Evolutionary conservation across 2,888 invertebrate species (phyloP), one percentile per base, ranked within the genome.

Genomic region (Nomada ferruginata): DNA sequence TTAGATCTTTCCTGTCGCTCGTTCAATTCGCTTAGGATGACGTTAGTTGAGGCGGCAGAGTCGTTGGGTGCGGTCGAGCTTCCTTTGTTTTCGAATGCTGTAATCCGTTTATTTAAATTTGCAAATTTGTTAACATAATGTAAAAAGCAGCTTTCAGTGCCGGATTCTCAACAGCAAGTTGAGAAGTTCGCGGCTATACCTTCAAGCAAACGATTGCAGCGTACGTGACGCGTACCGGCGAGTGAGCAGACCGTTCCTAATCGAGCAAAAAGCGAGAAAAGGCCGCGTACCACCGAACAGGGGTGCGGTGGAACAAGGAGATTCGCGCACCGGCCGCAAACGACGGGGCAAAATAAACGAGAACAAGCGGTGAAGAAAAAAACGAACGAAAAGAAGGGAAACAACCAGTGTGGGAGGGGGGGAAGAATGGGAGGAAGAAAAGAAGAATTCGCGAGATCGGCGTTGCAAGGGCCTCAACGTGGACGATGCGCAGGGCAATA

Each of bases 401-500:
- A 57, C 13, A 11, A 26, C 2, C 23, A 23, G 57, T n/a, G 20
- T 18, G 57, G 20, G 23, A 50, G 11, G 50, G n/a, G 50, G 23
- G 29, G 42, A 64, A 50, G 18, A 20, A 68, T 29, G 50, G 57
- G 72, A 66, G 79, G 71, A 75, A 69, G 66, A 76, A 72, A 76
- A 73, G 70, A 66, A 76, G 77, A 75, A 81, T 80, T 70, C 72
- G 89, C 87, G 87, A 91, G 88, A 90, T 85, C 80, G 76, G 82
- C 80, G 76, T 79, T 85, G 84, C 82, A 76, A 80, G 85, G 82
- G 87, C 82, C 84, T 76, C 78, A 86, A 18, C 87, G 89, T 89
- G 90, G 86, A 91, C 82, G 88, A 88, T 87, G 90, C 89, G 84
- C 79, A 87, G 66, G 90, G 92, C 86, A 92, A 92, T 92, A 92